These are phyloP conservation scores for Aphrophora alni DNA, from an alignment of 2,888 invertebrate genomes.

Conservation along the genomic window DNA sequence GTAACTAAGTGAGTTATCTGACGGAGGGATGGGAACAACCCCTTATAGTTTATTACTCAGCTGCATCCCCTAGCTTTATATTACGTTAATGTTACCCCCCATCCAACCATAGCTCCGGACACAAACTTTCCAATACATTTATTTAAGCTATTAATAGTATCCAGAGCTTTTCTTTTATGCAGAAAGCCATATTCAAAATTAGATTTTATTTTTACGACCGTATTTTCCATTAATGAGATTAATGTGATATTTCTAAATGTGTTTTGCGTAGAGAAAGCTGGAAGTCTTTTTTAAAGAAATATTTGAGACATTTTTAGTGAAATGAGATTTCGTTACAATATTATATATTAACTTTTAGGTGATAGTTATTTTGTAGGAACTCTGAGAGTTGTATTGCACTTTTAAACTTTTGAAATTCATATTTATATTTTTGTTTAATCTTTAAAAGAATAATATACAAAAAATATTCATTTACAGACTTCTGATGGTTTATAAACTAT, in stretches of 20 bases:
- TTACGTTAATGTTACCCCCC: background rate
- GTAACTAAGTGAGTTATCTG: background rate
- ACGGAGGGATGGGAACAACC: background rate
- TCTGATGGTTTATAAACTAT: no score
- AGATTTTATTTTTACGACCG: background rate
- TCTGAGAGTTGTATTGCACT: no score
- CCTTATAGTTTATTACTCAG: background rate
- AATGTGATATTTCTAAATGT: background rate
- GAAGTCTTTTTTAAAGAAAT: no score
- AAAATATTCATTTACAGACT: no score
- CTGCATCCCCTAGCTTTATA: constrained; percentile 7
- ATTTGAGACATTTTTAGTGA: no score
- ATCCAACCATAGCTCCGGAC: background rate
- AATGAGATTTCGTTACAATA: no score
- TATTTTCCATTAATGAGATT: background rate
- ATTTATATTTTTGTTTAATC: no score
- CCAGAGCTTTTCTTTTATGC: background rate
- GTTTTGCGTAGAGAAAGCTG: no score
- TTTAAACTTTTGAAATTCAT: no score
- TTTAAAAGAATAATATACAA: no score
- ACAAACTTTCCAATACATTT: constrained; percentile 2
- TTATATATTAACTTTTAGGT: no score
- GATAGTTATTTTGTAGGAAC: no score
- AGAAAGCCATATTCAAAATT: background rate
- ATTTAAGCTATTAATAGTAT: background rate